A percentile compares a stretch with the other conserved stretches of the same genome.
These are phyloP conservation scores for Drosophila chauvacae DNA, from an alignment of 1,140 invertebrate species.

Conservation along the genomic window DNA sequence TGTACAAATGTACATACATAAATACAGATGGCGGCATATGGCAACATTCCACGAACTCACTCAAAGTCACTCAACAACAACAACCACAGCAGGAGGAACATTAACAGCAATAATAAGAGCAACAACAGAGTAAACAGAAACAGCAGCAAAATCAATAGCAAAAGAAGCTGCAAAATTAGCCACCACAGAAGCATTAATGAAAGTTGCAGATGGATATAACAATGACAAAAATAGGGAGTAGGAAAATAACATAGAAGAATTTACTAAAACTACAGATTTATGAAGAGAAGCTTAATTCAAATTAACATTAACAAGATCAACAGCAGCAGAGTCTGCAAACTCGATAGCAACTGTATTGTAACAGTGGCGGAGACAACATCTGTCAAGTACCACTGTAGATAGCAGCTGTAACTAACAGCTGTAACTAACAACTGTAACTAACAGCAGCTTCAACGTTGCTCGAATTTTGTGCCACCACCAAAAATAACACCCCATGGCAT, in stretches of 20 bases:
- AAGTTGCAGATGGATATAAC: background rate
- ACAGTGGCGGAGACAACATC: background rate
- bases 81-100: constrained; percentile 14
- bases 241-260: background rate
- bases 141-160: constrained; percentile 12
- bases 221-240: background rate
- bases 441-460: constrained; percentile 30
- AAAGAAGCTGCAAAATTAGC: constrained; percentile 3
- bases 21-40: constrained; percentile 73
- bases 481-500: constrained; percentile 34
- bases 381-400: background rate
- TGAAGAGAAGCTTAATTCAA: background rate
- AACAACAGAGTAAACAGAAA: constrained; percentile 5
- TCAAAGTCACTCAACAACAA: constrained; percentile 52
- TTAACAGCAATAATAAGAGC: constrained; percentile 1
- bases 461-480: constrained; percentile 61
- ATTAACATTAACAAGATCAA: background rate
- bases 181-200: background rate
- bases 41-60: constrained; percentile 73
- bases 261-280: background rate
- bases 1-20: constrained; percentile 39
- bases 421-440: background rate
- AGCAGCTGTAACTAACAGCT: background rate
- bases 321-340: background rate
- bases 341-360: background rate